Base-by-base conservation (phyloP, 2,888 invertebrate species). In the Bellardia pandia region DNA sequence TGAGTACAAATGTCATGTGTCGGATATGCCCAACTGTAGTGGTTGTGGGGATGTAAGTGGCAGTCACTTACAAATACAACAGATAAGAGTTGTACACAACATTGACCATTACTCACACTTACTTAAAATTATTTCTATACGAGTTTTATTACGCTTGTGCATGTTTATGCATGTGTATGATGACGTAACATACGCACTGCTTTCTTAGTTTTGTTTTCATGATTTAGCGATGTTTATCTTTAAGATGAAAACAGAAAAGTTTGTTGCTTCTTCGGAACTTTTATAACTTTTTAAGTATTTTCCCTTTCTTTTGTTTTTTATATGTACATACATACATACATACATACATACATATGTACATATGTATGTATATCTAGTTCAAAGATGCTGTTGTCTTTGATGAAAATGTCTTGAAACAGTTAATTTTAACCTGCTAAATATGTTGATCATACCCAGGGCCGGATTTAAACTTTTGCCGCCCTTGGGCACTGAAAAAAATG, bases 1-100 rank as follows among this genome's bases (percentile, higher is more conserved):
- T 90, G 89, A 90, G 87, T 69, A 86, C 72, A 85, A 86, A 89
- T 88, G 89, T 85, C 84, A 79, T 85, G 75, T 86, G 85, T 51
- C 76, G 78, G 48, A 80, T 66, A 56, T 86, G 33, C n/a, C 30
- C 60, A 62, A 64, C 53, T 23, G 78, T 76, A 62, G 11, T 51
- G 42, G 11, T 40, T 5, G 40, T 40, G 40, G 8, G 40, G 58
- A 23, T 23, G 48, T 53, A 8, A 42, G 2, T 8, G 4, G 16
- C 4, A n/a, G 23, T 3, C n/a, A 48, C 30, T 14, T 16, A 56
- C 8, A 16, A 16, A 53, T 14, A 30, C 9, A 64, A 33, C 77
- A 60, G 37, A 69, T 23, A 5, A 68, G 33, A 68, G 33, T 58
- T 30, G 1, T 23, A 14, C 13, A 68, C 14, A 58, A 68, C 14